Evolutionary conservation across 1,140 invertebrate species (phyloP).

Genomic region (Ceratina calcarata): DNA sequence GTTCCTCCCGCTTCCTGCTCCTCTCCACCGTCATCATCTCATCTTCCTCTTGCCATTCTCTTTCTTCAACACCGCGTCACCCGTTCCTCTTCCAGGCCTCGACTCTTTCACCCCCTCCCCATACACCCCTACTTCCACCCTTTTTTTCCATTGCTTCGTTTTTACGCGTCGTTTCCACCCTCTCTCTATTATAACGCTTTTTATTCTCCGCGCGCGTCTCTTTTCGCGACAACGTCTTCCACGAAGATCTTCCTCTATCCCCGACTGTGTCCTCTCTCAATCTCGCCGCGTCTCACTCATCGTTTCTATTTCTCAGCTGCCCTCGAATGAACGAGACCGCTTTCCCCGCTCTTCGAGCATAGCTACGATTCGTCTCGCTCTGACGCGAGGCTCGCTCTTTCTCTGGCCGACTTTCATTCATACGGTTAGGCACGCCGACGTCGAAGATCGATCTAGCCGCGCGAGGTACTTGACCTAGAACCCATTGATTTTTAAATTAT

Average conservation of each 20-base stretch:
- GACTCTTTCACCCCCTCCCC: neutral
- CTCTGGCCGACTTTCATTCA: slow-evolving; percentile 23
- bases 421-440: neutral
- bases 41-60: neutral
- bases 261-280: neutral
- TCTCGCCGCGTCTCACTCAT: neutral
- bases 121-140: neutral
- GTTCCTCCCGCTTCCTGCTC: slow-evolving; percentile 38
- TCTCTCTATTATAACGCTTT: no score
- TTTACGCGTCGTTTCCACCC: neutral
- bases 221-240: neutral
- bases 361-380: neutral
- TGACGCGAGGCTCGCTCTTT: neutral
- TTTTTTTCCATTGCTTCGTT: neutral
- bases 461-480: neutral
- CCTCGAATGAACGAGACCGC: no score
- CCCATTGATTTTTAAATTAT: slow-evolving; percentile 19
- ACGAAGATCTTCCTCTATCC: neutral
- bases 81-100: neutral
- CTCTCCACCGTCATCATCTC: neutral
- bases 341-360: neutral
- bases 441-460: neutral
- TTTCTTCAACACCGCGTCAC: neutral
- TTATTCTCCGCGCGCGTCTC: neutral
- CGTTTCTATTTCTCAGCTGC: neutral